Base-by-base conservation (phyloP, 2,113 vertebrate genomes). In the Phaethornis superciliosus region DNA sequence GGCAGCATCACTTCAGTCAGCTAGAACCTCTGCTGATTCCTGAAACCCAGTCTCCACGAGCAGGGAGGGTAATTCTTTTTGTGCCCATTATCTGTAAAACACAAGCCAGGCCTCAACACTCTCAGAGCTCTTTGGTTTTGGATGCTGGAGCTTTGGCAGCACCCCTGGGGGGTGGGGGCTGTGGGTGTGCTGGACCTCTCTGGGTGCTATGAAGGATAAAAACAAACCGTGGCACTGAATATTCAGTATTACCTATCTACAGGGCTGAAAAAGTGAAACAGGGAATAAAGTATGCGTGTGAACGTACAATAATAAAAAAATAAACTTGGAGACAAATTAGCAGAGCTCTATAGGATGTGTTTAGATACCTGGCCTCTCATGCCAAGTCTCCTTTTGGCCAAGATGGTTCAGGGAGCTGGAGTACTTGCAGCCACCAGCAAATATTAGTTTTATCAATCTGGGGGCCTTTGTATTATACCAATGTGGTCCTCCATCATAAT, bases 11-110 rank as follows among this genome's bases (percentile, higher is more conserved):
- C 68, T 71, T 30, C 72, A 47, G 52, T 58, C 23, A 7, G 58
- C 77, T 46, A 60, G 82, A 76, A 81, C 30, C 69, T 93, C 69
- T 82, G 85, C 84, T 77, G 68, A 54, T 71, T 82, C 47, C 80
- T 90, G 83, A 92, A 76, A 42, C 30, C 35, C 55, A 56, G 44
- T 56, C 71, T 72, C 68, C 49, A 13, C 1, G 1, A 35, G 58
- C 76, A 77, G 26, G 42, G 49, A 81, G 24, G 0, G 1, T 46
- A 85, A 33, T 84, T 85, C 46, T n/a, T 72, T 40, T 56, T 42
- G 37, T 89, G 72, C 28, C 64, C 33, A 2, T 84, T 81, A 51
- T 71, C 44, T 64, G 52, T 47, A 37, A 64, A 80, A 64, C 30
- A 16, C 42, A 67, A 79, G 11, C 47, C 52, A 44, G 9, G 5